Evolutionary conservation across 2,113 vertebrate genomes (phyloP), one percentile per base, ranked within the genome.

Genomic region (Sialia sialis): DNA sequence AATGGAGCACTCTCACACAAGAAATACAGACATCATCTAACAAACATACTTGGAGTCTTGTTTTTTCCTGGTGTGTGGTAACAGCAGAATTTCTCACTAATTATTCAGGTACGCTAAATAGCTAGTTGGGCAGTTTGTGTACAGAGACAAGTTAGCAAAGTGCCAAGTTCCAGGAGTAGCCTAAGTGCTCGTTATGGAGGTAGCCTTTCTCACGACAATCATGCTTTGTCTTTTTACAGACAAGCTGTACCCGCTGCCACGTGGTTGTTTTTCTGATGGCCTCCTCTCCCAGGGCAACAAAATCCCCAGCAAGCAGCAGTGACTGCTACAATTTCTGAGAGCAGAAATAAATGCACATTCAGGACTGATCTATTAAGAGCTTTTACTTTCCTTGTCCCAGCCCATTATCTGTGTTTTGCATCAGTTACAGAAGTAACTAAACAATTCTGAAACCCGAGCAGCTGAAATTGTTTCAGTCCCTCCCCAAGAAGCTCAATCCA

Each of bases 201-300:
- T 36, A 64, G n/a, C 48, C 21, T 89, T 92, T 95, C 78, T 87
- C 66, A 72, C 8, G 63, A 67, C 60, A 75, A 20, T 76, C 18
- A 39, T 7, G 74, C 62, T 85, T 94, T 93, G 69, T 85, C 38
- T 72, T 48, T 83, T 56, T 15, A 75, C 43, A 85, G 78, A 85
- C 67, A 84, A 59, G 83, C 88, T 79, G 66, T 48, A 87, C 48
- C 30, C 19, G 26, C 30, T 79, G 79, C 79, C 15, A 3, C 2
- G 7, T 77, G 58, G 86, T 59, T 93, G 48, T 73, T 96, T 95
- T 94, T 90, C 79, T 69, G 75, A 72, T 68, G 10, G 66, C 66
- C 62, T 85, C 48, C 70, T 90, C 78, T 94, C 70, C 58, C 69
- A 63, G 89, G 79, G 58, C 94, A 88, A 85, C 75, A 80, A 87